phyloP scores from a whole-genome alignment of 2,797 vertebrate species.

The Sebastes reedi region DNA sequence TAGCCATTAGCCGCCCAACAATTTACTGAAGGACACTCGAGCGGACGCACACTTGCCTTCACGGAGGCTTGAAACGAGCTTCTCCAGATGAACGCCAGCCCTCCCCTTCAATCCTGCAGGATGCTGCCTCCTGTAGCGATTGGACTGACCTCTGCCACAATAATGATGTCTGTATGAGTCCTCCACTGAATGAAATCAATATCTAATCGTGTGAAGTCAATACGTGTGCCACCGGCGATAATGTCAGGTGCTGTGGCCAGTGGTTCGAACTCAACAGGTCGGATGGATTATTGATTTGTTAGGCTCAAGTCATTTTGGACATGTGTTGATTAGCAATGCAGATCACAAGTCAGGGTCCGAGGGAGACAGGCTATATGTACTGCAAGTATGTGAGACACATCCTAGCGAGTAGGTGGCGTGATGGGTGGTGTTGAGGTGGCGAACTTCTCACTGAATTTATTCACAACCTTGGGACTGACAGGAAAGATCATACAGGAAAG shows the following conservation, averaged over 20 bases:
- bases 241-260: not conserved
- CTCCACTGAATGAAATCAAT: slow-evolving; percentile 4
- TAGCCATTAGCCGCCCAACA: not conserved
- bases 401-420: not conserved
- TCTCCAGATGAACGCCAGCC: not conserved
- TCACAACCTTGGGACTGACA: slow-evolving; percentile 9
- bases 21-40: not conserved
- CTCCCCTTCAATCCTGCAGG: not conserved
- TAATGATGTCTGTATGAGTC: not conserved
- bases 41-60: not conserved
- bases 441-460: not conserved
- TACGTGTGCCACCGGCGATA: not conserved
- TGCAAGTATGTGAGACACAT: not conserved
- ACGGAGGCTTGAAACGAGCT: not conserved
- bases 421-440: too few species aligned
- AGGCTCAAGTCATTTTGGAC: not conserved
- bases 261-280: not conserved
- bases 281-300: slow-evolving; percentile 26
- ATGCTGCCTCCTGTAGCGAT: not conserved
- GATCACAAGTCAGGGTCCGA: not conserved
- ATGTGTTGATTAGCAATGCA: not conserved
- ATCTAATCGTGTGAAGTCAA: not conserved
- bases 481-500: slow-evolving; percentile 2
- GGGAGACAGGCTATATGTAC: not conserved
- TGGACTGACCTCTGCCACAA: not conserved